Evolutionary conservation across 2,797 vertebrate species (phyloP).

Genomic region (Coracias cyanogaster): DNA sequence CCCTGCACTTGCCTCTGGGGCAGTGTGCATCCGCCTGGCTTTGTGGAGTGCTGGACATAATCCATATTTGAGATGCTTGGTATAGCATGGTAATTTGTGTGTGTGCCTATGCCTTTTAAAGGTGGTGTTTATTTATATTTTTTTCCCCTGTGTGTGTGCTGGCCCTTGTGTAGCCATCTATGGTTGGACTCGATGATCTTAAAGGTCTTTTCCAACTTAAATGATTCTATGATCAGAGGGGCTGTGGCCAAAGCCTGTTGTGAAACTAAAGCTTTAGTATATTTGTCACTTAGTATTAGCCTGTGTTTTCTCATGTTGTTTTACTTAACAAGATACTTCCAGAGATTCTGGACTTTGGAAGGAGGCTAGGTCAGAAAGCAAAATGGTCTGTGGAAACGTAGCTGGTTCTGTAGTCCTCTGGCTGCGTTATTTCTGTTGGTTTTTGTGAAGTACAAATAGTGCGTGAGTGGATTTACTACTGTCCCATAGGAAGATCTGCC

Average conservation of each 20-base stretch:
- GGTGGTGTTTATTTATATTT: neutral
- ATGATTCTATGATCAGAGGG: neutral
- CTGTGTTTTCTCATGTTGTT: neutral
- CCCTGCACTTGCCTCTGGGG: neutral
- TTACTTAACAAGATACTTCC: neutral
- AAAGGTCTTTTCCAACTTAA: neutral
- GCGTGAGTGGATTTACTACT: neutral
- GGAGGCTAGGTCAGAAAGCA: neutral
- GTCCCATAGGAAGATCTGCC: neutral
- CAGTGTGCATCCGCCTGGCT: neutral
- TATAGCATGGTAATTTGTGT: neutral
- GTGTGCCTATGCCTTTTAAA: neutral
- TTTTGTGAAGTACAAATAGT: neutral
- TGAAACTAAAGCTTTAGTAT: neutral
- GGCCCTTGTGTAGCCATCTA: neutral
- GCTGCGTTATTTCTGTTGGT: neutral
- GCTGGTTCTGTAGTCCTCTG: neutral
- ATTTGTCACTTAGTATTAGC: neutral
- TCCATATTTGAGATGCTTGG: neutral
- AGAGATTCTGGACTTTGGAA: neutral
- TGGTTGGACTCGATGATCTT: neutral
- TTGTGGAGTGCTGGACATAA: neutral
- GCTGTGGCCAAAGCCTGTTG: neutral
- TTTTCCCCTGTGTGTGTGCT: fast-evolving
- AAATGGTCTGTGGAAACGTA: neutral